phyloP scores from a whole-genome alignment of 1,140 invertebrate species.

The Meloidogyne floridensis region DNA sequence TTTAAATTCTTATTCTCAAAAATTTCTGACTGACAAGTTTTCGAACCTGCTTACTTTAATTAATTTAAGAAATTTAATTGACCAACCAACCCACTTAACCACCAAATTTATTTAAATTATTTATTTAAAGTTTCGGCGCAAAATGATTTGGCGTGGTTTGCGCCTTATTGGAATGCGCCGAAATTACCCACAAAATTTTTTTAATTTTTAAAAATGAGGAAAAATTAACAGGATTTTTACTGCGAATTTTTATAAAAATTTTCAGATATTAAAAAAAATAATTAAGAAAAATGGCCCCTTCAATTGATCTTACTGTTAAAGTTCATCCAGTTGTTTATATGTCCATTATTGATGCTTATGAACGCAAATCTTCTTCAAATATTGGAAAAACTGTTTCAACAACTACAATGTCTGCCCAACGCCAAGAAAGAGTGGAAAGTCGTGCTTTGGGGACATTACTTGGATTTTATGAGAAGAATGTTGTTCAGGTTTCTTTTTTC shows the following conservation, averaged over 20 bases:
- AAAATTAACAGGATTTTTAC: too few relatives aligned
- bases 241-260: background rate
- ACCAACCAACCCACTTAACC: too few relatives aligned
- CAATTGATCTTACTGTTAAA: conserved; percentile 60
- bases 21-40: too few relatives aligned
- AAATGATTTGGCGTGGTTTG: too few relatives aligned
- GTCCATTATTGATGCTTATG: conserved; percentile 63
- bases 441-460: conserved; percentile 59
- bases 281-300: conserved; percentile 22
- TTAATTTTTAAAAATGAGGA: too few relatives aligned
- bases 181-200: too few relatives aligned
- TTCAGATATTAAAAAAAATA: background rate
- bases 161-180: too few relatives aligned
- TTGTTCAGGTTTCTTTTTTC: conserved; percentile 48
- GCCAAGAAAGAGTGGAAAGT: conserved; percentile 37
- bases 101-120: too few relatives aligned
- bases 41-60: too few relatives aligned
- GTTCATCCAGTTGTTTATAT: conserved; percentile 63
- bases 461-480: conserved; percentile 64
- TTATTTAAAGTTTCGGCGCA: too few relatives aligned
- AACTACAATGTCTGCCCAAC: conserved; percentile 1
- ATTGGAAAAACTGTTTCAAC: conserved; percentile 12
- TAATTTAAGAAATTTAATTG: too few relatives aligned
- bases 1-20: too few relatives aligned
- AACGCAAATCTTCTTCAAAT: conserved; percentile 43